Percentiles rank a stretch among this genome's conserved stretches.
Conservation (phyloP, 2,888 invertebrate genomes). For the Euclidia mi region DNA sequence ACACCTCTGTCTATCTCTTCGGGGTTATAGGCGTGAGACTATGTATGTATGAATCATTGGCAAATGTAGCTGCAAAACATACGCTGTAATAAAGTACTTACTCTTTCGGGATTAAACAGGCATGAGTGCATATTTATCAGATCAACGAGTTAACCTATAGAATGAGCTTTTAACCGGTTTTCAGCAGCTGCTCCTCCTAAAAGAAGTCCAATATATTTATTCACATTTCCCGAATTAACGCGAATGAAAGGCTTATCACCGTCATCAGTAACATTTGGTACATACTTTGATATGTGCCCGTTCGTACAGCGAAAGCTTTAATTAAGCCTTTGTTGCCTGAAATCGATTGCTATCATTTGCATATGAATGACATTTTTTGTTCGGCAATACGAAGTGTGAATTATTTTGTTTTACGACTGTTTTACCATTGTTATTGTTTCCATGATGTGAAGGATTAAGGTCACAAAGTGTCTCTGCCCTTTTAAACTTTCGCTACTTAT, state of each 20-base stretch:
- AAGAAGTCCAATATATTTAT: slow-evolving; percentile 62
- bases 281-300: slow-evolving; percentile 54
- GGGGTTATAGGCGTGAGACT: too few species aligned
- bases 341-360: slow-evolving; percentile 62
- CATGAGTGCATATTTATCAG: too few species aligned
- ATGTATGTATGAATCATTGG: too few species aligned
- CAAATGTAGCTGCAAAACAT: too few species aligned
- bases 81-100: too few species aligned
- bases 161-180: neutral
- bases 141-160: too few species aligned
- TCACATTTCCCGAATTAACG: slow-evolving; percentile 59
- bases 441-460: too few species aligned
- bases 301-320: slow-evolving; percentile 59
- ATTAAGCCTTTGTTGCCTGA: slow-evolving; percentile 64
- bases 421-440: neutral
- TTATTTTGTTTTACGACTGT: slow-evolving; percentile 45
- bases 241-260: slow-evolving; percentile 57
- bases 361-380: slow-evolving; percentile 53
- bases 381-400: slow-evolving; percentile 27
- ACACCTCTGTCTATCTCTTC: too few species aligned
- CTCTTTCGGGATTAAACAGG: too few species aligned
- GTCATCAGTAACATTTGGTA: slow-evolving; percentile 61
- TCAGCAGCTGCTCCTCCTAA: slow-evolving; percentile 1
- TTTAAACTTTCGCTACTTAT: too few species aligned
- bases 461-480: too few species aligned